A percentile compares a stretch with the other conserved stretches of the same genome.
Evolutionary conservation across 2,888 invertebrate genomes (phyloP).

Genomic region (Trachelus iudaicus): DNA sequence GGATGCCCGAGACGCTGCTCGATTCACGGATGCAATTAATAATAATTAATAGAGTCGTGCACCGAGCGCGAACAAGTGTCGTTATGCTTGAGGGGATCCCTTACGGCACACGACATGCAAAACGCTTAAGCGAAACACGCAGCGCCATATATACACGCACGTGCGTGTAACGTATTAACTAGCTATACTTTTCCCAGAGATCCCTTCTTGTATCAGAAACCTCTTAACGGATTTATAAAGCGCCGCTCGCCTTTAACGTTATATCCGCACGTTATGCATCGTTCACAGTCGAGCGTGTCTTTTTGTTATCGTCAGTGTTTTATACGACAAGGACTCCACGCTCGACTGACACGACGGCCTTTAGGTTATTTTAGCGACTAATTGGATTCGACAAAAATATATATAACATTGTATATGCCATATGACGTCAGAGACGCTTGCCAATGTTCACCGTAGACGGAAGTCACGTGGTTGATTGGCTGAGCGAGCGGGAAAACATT

Average conservation of each 20-base stretch:
- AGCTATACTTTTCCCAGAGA: not conserved
- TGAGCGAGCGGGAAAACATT: not conserved
- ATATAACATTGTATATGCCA: not conserved
- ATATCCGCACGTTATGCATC: constrained; percentile 11
- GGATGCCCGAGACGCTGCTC: constrained; percentile 24
- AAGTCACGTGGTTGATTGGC: not conserved
- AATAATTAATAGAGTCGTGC: constrained; percentile 52
- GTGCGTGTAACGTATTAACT: not conserved
- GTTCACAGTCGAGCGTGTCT: constrained; percentile 1
- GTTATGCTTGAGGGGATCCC: constrained; percentile 36
- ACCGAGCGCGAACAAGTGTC: constrained; percentile 38
- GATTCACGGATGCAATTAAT: constrained; percentile 58
- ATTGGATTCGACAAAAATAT: not conserved
- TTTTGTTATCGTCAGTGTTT: constrained; percentile 13
- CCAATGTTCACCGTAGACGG: not conserved
- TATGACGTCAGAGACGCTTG: not conserved
- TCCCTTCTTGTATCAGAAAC: not conserved
- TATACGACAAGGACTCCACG: constrained; percentile 19
- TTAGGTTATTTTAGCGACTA: not conserved
- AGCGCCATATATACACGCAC: not conserved
- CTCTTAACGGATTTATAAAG: not conserved
- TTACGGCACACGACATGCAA: not conserved
- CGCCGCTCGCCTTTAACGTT: constrained; percentile 6
- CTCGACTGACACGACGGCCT: constrained; percentile 7
- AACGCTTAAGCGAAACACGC: not conserved